Evolutionary conservation across 1,140 invertebrate species (phyloP), one percentile per base, ranked within the genome.

Genomic region (Drosophila pseudoobscura): DNA sequence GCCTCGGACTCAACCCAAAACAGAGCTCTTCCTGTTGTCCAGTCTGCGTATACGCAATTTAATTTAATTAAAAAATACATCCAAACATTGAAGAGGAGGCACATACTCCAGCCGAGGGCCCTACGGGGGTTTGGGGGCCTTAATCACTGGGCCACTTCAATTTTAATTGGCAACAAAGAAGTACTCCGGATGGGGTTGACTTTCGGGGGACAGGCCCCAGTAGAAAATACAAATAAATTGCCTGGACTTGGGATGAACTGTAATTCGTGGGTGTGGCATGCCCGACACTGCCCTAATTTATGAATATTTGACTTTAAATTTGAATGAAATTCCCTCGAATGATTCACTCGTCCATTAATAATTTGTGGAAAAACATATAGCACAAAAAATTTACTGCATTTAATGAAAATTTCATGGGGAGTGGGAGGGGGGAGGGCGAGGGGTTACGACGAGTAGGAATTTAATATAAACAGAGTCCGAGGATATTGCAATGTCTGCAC

Each of bases 161-260:
- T 87, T 84, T 84, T 87, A 87, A 87, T 87, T 87, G 83, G 83
- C 83, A 83, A 87, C 83, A 87, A 88, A 78, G 83, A 13, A 63
- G 83, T 75, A 53, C 60, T 72, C 68, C 13, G 69, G 57, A 43
- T 35, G 64, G 66, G 66, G 51, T 68, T 69, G 66, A 68, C 43
- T 52, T 56, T 49, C 52, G 24, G 58, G 44, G 29, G 17, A 26
- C 24, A 26, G 6, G 5, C 24, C 24, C 24, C 24, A 26, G 4
- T 0, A 39, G 49, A 52, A 68, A 83, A 83, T 84, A 75, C 75
- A 84, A 83, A 70, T 59, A 66, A 83, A 84, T 57, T 60, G 52
- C 60, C 60, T 53, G 31, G 58, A 72, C 61, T 31, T 35, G 73
- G 55, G 62, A 43, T 29, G 7, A 26, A 46, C 39, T n/a, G 5